These are phyloP conservation scores for Nipponia nippon DNA, from an alignment of 2,113 vertebrate genomes.

Conservation along the genomic window DNA sequence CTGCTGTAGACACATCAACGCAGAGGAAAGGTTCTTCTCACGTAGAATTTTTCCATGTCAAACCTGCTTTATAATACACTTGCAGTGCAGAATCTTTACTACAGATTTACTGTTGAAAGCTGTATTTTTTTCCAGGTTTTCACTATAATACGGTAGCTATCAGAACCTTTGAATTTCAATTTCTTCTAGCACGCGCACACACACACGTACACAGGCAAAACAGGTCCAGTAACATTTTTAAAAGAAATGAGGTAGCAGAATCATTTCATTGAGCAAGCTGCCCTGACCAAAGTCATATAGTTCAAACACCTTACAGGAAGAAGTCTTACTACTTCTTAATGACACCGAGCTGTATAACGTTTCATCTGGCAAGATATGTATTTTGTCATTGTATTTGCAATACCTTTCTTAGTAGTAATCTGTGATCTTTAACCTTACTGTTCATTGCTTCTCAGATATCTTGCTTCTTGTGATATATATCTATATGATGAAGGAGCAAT, in stretches of 20 bases:
- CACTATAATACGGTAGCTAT: background rate
- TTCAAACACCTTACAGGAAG: background rate
- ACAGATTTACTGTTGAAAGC: background rate
- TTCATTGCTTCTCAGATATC: background rate
- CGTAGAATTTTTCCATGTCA: background rate
- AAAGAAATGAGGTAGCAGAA: background rate
- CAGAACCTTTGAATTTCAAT: background rate
- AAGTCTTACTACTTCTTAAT: background rate
- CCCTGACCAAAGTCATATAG: background rate
- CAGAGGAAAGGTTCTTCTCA: background rate
- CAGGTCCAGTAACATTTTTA: background rate
- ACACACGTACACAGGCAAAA: fast-evolving
- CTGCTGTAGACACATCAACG: background rate
- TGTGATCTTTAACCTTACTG: background rate
- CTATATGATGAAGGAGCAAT: background rate
- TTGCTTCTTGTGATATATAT: background rate
- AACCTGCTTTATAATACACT: background rate
- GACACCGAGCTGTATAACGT: background rate
- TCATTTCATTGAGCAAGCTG: background rate
- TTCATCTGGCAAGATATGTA: background rate
- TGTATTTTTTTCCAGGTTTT: background rate
- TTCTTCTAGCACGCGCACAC: background rate
- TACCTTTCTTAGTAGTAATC: background rate
- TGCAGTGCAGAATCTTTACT: background rate
- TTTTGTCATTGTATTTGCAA: background rate